Evolutionary conservation across 2,797 vertebrate species (phyloP), one percentile per base, ranked within the genome.

Genomic region (Helicolenus hilgendorfi): DNA sequence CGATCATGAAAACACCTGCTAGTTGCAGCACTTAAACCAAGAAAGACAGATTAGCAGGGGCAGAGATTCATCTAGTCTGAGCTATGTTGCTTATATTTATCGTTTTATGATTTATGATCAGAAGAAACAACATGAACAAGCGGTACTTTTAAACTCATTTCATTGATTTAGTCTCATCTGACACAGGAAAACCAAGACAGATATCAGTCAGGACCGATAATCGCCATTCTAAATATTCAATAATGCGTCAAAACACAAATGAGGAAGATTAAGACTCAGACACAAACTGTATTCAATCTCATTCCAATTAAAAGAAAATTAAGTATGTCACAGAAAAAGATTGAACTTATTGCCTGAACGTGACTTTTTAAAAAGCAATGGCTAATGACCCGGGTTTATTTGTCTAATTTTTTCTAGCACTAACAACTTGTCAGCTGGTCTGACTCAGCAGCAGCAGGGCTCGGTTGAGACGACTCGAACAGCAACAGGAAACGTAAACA

Each of bases 401-500:
- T 75, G 33, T 88, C 82, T 87, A 1, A 0, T 85, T 89, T 78
- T 79, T 75, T 58, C 33, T 59, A 81, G 64, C 4, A 62, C 74
- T 84, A 83, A 49, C 49, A 13, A 77, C 71, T 73, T 45, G 71
- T 80, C 77, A 65, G 53, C 69, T 38, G 73, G 75, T 88, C 89
- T 91, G 95, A 93, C 81, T 92, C 94, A 92, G 85, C 84, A 74
- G 77, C 89, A 88, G 87, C 85, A 41, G 80, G 72, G 78, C 83
- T 87, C 10, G 10, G 89, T 75, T 13, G 41, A 87, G 80, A 87
- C 8, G 55, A 89, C 73, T 79, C 79, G 3, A 77, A 77, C 49
- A 81, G 65, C 94, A 89, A 92, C 92, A 92, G 88, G 86, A 83
- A 84, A 73, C 79, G 93, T 97, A 96, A 97, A 97, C 97, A 97